These are phyloP conservation scores for Mormyrops attenuatus DNA, from an alignment of 2,797 vertebrate genomes.

Conservation along the genomic window DNA sequence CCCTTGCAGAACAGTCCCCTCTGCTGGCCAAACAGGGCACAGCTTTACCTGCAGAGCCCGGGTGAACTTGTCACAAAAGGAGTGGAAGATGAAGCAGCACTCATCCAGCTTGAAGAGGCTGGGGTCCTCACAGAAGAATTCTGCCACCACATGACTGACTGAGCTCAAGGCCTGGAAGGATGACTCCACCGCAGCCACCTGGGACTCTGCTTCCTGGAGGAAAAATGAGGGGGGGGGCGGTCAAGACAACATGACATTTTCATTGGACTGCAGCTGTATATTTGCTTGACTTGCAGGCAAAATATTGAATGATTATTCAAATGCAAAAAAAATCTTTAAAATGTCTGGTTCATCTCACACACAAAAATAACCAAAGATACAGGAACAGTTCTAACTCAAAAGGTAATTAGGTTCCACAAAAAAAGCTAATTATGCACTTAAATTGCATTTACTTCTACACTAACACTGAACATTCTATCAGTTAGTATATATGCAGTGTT, in stretches of 20 bases:
- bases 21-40: not conserved
- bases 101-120: constrained; percentile 64
- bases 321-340: not conserved
- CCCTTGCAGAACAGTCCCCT: not conserved
- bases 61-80: constrained; percentile 68
- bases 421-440: not conserved
- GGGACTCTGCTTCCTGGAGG: constrained; percentile 57
- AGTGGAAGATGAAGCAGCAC: constrained; percentile 69
- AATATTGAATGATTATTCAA: not conserved
- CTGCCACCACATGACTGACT: constrained; percentile 51
- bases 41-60: constrained; percentile 57
- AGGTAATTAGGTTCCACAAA: no score
- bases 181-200: constrained; percentile 46
- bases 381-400: no score
- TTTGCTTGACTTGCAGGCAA: not conserved
- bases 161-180: constrained; percentile 47
- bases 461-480: no score
- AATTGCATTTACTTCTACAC: not conserved
- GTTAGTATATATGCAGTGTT: not conserved
- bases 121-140: constrained; percentile 74
- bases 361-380: no score
- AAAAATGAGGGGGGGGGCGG: not conserved
- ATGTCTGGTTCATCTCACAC: no score
- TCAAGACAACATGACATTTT: not conserved
- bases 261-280: not conserved